These are phyloP conservation scores for Muscidifurax raptorellus DNA, from an alignment of 1,140 invertebrate species.

Conservation along the genomic window DNA sequence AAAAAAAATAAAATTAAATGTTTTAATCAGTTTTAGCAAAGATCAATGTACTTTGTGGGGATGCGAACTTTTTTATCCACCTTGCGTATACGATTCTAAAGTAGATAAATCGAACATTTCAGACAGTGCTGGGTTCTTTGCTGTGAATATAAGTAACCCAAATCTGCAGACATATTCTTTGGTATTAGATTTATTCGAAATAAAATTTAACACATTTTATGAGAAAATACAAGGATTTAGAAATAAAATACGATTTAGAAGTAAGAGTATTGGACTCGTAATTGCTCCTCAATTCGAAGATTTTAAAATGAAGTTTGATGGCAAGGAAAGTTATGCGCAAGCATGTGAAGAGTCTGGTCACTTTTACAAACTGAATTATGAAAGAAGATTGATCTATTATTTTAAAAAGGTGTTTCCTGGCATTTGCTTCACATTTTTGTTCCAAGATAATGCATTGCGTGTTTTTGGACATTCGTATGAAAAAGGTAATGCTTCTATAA, in stretches of 20 bases:
- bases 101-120: neutral
- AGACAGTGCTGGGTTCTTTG: neutral
- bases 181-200: neutral
- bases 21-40: neutral
- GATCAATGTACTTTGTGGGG: neutral
- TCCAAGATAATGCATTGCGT: neutral
- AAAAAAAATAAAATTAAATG: neutral
- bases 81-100: neutral
- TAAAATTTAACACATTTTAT: neutral
- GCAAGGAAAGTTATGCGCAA: neutral
- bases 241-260: neutral
- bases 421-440: neutral
- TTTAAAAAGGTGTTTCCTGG: neutral
- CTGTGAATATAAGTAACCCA: neutral
- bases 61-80: neutral
- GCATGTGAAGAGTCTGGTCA: neutral
- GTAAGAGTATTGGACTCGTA: neutral
- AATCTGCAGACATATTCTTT: neutral
- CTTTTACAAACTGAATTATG: conserved; percentile 2
- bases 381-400: neutral
- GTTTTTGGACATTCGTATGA: neutral
- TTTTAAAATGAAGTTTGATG: neutral
- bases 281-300: neutral
- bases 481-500: neutral
- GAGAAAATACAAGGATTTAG: neutral